Evolutionary conservation across 2,113 vertebrate species (phyloP), one percentile per base, ranked within the genome.

Genomic region (Tetrao urogallus): DNA sequence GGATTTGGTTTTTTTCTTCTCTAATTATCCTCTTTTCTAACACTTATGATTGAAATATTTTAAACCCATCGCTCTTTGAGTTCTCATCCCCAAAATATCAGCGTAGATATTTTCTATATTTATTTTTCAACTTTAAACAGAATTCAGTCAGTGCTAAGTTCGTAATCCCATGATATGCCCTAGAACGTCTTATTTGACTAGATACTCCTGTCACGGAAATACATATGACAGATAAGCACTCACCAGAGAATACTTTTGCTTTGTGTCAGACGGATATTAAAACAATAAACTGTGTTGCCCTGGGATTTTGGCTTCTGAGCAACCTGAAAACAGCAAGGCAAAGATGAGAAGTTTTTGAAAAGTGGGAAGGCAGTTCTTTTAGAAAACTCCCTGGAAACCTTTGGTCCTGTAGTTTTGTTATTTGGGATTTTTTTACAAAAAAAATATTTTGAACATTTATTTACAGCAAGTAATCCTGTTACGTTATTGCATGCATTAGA

Each of bases 261-360:
- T 96, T 97, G 97, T 96, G 93, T 98, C 97, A 98, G 97, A 95
- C 96, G 96, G 97, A 97, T 98, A 98, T 98, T 98, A 98, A 98
- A 98, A 98, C 97, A 98, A 98, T 98, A 98, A 98, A 98, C 97
- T 94, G 96, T 40, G 65, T 90, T 97, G 95, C 95, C 96, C 93
- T 97, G 98, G 97, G 98, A 98, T 95, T 95, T 97, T 79, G 34
- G 90, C 38, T 88, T 85, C 74, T 36, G 70, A 95, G 90, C 69
- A 90, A 95, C 89, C 92, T 61, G 95, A 92, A 97, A 98, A 97
- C 92, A 97, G 96, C 96, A 91, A 97, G 96, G 94, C 96, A n/a
- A 90, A 97, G 97, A 97, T 83, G 97, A 98, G 97, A 97, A 94
- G 97, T 63, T 97, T 97, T 87, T 91, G 96, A 97, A 97, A 97